Base-by-base conservation (phyloP, 2,797 vertebrate genomes). In the Eleutherodactylus coqui region DNA sequence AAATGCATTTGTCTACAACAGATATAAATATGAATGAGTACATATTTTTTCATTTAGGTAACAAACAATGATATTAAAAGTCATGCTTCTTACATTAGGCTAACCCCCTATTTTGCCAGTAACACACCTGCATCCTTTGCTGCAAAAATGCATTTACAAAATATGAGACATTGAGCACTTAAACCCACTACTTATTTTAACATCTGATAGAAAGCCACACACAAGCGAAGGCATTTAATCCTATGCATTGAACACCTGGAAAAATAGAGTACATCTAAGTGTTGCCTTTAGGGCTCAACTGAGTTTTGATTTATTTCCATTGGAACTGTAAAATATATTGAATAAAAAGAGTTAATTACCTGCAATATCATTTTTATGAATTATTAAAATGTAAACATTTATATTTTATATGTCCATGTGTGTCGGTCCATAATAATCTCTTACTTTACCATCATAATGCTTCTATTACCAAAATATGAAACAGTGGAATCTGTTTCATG, bases 401-500 rank as follows among this genome's bases (percentile, higher is more conserved):
- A 82, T 70, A 86, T 88, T 88, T 51, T 53, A 72, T 73, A 86
- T 88, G 41, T 77, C 10, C 24, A 85, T 88, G 45, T 75, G 9
- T 73, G 41, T 45, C 24, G 27, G 24, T 45, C 10, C 0, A 11
- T 0, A 29, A 43, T 45, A 94, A 94, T 94, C 94, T 90, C 75
- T 88, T 92, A 90, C 76, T n/a, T n/a, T n/a, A 27, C 24, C 21
- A 58, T n/a, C 9, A 58, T 58, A 58, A n/a, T n/a, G 4, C 27
- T 55, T 55, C 19, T 6, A 24, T 27, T 89, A 95, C 90, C 94
- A 95, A 93, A 95, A 95, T 94, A 91, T 87, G 92, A 92, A 94
- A 93, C 89, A 92, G 4, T 92, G 93, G 91, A 89, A 82, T 92
- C 94, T 94, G 95, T 93, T 95, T 94, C 94, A 95, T 93, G 94